Conservation (phyloP, 2,888 invertebrate species). For the Glaucopsyche alexis region DNA sequence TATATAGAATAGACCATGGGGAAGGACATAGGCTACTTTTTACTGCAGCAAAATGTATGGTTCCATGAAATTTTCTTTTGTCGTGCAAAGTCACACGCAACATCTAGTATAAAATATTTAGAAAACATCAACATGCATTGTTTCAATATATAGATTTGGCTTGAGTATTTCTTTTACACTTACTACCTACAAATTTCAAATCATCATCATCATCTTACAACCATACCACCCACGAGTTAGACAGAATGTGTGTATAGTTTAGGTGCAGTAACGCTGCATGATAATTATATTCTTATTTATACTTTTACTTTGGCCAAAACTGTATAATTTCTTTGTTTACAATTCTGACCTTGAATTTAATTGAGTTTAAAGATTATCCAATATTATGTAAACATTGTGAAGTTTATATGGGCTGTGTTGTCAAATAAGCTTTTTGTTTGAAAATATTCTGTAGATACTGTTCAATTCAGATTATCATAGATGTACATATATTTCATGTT, state of each 20-base stretch:
- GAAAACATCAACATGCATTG: no score
- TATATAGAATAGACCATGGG: no score
- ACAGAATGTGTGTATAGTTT: neutral
- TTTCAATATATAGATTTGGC: no score
- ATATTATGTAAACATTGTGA: neutral
- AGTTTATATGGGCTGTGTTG: neutral
- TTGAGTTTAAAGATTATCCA: slow-evolving; percentile 1
- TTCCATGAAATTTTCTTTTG: no score
- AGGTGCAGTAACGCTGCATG: neutral
- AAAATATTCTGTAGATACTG: neutral
- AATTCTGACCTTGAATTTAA: slow-evolving; percentile 18
- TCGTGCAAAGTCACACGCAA: no score
- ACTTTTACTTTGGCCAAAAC: neutral
- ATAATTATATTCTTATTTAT: neutral
- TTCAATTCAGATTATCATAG: neutral
- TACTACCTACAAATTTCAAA: no score
- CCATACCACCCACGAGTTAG: neutral
- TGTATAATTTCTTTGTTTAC: slow-evolving; percentile 10
- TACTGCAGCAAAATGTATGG: no score
- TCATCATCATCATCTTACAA: neutral
- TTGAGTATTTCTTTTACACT: no score
- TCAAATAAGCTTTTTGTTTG: neutral
- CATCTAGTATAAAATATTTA: no score
- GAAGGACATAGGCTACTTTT: no score
- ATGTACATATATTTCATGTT: neutral